Conservation (phyloP, 2,113 vertebrate species). For the Balaeniceps rex region DNA sequence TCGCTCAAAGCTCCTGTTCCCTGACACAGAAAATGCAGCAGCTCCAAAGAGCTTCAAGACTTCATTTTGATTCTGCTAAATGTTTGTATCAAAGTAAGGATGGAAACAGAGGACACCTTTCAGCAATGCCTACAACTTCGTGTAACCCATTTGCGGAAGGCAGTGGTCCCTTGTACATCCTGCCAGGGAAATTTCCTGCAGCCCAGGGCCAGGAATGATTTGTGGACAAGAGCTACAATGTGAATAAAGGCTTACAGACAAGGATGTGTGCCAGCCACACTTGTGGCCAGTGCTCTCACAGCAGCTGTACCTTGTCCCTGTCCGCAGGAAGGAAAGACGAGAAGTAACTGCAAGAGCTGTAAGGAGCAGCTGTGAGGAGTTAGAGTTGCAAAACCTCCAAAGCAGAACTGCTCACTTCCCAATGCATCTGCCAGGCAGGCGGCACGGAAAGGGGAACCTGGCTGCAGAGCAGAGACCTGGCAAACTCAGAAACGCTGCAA, state of each 20-base stretch:
- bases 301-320: not conserved
- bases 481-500: not conserved
- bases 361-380: not conserved
- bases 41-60: not conserved
- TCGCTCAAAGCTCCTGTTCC: not conserved
- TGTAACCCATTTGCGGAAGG: not conserved
- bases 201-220: too few relatives aligned
- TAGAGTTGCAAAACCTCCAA: not conserved
- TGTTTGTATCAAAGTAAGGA: not conserved
- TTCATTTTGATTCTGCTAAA: not conserved
- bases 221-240: not conserved
- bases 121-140: not conserved
- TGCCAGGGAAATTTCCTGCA: not conserved
- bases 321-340: not conserved
- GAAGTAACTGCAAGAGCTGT: not conserved
- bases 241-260: not conserved
- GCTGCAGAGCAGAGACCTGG: not conserved
- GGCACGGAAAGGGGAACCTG: slow-evolving; percentile 17
- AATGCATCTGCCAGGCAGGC: not conserved
- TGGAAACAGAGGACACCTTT: not conserved
- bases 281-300: not conserved
- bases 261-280: not conserved
- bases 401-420: not conserved
- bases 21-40: not conserved
- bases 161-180: not conserved